Base-by-base conservation (phyloP, 1,140 invertebrate species). In the Holcopasites calliopsidis region DNA sequence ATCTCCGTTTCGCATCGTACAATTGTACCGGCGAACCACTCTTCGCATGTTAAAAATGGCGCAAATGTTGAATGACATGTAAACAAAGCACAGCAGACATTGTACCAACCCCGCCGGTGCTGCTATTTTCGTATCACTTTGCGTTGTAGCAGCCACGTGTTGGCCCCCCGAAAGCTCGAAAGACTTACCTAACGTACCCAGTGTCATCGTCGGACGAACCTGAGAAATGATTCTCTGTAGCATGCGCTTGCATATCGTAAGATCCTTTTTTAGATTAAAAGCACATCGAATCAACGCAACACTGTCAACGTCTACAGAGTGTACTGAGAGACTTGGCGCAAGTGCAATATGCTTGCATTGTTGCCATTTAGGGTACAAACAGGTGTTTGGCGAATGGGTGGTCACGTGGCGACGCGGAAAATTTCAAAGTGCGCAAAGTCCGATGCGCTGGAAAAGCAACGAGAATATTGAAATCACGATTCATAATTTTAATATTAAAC, bases 161-260 rank as follows among this genome's bases (percentile, higher is more conserved):
- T 49, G 2, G 2, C 10, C 8, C n/a, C n/a, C n/a, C 3, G 18
- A 38, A 5, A 0, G 26, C 6, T 4, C 13, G 0, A 26, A 18
- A 18, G 44, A 74, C 77, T 33, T 61, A 84, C 82, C 74, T 64
- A 49, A 38, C 21, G 13, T 75, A 10, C 3, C 55, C 60, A n/a
- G 21, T 66, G 18, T 84, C 82, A 6, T 83, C 81, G 16, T 84
- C 77, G 28, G 82, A 79, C 13, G 61, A 54, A n/a, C 42, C 57
- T 10, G 55, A 72, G 42, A 21, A 61, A 10, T 33, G 23, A 38
- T 65, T 47, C 7, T 21, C 69, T 54, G n/a, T 47, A 33, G 44
- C 18, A 66, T 68, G n/a, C 1, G 26, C 76, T 44, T 49, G 38
- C 26, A 28, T 52, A 65, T 47, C 44, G 26, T 33, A 28, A 54